A percentile compares a stretch with the other conserved stretches of the same genome.
Evolutionary conservation across 2,113 vertebrate genomes (phyloP).

Genomic region (Conger conger): DNA sequence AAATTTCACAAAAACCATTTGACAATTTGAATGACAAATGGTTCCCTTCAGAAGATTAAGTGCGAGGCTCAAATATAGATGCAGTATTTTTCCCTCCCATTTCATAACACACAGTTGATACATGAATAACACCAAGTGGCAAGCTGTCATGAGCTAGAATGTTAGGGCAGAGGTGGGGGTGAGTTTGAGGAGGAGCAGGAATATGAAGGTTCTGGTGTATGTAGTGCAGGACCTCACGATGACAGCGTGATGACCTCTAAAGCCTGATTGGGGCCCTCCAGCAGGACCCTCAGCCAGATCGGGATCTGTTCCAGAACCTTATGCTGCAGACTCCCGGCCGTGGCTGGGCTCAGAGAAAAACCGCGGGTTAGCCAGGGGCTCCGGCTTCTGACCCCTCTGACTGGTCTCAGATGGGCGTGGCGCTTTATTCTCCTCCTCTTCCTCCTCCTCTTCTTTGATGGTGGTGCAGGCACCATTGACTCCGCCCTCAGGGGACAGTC

Average conservation of each 20-base stretch:
- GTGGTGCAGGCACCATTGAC: neutral
- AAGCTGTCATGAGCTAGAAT: too few relatives aligned
- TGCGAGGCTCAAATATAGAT: neutral
- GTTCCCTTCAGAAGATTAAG: neutral
- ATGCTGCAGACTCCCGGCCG: slow-evolving; percentile 36
- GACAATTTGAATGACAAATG: neutral
- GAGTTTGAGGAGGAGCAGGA: neutral
- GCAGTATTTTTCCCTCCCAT: neutral
- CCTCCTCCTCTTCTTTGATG: neutral
- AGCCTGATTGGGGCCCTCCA: slow-evolving; percentile 39
- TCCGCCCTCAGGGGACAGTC: neutral
- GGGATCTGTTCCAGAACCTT: slow-evolving; percentile 20
- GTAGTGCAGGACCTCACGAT: slow-evolving; percentile 24
- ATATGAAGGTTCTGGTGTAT: neutral
- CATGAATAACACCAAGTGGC: neutral
- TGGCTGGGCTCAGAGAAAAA: neutral
- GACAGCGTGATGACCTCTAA: slow-evolving; percentile 53
- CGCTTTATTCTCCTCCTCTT: neutral
- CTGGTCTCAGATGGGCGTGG: neutral
- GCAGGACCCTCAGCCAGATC: slow-evolving; percentile 36
- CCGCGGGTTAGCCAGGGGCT: neutral
- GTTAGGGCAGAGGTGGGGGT: too few relatives aligned
- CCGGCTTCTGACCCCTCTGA: neutral
- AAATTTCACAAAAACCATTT: too few relatives aligned
- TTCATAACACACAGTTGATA: neutral